Percentiles rank a stretch among this genome's conserved stretches.
These are phyloP conservation scores for Rutpela maculata DNA, from an alignment of 2,888 invertebrate genomes.

Conservation along the genomic window DNA sequence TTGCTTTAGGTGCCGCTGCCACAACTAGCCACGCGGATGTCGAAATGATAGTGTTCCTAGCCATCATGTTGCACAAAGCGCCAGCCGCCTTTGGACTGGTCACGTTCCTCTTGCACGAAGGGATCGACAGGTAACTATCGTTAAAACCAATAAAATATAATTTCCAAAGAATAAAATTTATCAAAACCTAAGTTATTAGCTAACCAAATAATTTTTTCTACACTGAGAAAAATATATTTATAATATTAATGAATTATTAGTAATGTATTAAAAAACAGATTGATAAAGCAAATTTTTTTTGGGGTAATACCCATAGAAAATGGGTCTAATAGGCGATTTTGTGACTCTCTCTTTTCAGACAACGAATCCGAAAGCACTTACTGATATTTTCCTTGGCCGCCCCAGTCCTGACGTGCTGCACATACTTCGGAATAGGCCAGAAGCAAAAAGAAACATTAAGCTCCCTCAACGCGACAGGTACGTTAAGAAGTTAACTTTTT, in stretches of 20 bases:
- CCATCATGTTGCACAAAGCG: slow-evolving; percentile 99
- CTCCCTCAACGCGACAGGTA: slow-evolving; percentile 93
- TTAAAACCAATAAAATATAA: no score
- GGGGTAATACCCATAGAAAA: no score
- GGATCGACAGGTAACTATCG: slow-evolving; percentile 83
- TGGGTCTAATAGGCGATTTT: background rate
- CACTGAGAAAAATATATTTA: no score
- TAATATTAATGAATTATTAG: no score
- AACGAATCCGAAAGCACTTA: slow-evolving; percentile 91
- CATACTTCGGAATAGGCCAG: slow-evolving; percentile 95
- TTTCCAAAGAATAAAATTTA: no score
- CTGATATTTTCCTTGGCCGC: slow-evolving; percentile 95
- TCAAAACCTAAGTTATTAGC: no score
- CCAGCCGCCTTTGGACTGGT: slow-evolving; percentile 99
- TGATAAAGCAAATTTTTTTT: no score
- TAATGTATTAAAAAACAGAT: no score
- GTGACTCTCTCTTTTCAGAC: slow-evolving; percentile 71
- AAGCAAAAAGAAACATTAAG: slow-evolving; percentile 93
- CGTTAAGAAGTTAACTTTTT: slow-evolving; percentile 43
- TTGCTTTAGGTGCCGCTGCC: slow-evolving; percentile 98
- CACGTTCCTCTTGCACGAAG: slow-evolving; percentile 97
- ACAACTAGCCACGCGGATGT: slow-evolving; percentile 97
- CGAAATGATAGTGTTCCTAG: slow-evolving; percentile 97
- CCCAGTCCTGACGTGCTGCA: slow-evolving; percentile 90
- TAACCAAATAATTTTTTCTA: no score